phyloP scores from a whole-genome alignment of 1,140 invertebrate species.

The Habropoda laboriosa region DNA sequence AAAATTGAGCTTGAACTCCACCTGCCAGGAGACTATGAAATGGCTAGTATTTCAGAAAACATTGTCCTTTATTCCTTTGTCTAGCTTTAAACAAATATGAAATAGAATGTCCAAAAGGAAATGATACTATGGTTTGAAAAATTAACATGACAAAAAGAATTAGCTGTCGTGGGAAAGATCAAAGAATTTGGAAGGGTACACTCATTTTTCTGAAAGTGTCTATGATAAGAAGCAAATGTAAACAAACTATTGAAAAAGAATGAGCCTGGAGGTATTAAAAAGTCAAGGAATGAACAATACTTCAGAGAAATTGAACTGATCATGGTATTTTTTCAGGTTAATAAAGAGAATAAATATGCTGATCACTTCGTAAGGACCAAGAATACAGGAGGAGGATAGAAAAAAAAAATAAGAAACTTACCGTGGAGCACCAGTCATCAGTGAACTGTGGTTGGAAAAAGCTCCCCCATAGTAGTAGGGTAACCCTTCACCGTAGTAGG shows the following conservation, averaged over 20 bases:
- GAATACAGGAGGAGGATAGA: not conserved
- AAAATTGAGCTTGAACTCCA: not conserved
- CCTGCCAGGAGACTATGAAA: not conserved
- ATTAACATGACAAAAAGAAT: not conserved
- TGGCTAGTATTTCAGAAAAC: not conserved
- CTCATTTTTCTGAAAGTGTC: no score
- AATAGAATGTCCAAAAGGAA: not conserved
- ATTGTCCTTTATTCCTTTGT: not conserved
- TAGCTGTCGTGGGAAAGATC: not conserved
- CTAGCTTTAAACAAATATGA: not conserved
- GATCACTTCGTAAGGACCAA: not conserved
- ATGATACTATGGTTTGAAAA: not conserved
- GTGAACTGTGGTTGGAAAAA: constrained; percentile 78
- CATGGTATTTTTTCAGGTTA: no score
- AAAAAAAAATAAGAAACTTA: constrained; percentile 65
- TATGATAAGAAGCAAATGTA: not conserved
- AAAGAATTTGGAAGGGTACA: not conserved
- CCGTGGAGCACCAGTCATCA: constrained; percentile 79
- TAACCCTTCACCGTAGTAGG: constrained; percentile 74
- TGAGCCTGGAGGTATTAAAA: no score
- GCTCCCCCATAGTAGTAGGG: constrained; percentile 75
- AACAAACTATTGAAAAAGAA: not conserved
- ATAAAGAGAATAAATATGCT: no score
- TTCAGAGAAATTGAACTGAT: no score
- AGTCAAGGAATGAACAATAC: no score